A percentile compares a stretch with the other conserved stretches of the same genome.
These are phyloP conservation scores for Halcyon smyrnensis DNA, from an alignment of 2,797 vertebrate genomes.

Conservation along the genomic window DNA sequence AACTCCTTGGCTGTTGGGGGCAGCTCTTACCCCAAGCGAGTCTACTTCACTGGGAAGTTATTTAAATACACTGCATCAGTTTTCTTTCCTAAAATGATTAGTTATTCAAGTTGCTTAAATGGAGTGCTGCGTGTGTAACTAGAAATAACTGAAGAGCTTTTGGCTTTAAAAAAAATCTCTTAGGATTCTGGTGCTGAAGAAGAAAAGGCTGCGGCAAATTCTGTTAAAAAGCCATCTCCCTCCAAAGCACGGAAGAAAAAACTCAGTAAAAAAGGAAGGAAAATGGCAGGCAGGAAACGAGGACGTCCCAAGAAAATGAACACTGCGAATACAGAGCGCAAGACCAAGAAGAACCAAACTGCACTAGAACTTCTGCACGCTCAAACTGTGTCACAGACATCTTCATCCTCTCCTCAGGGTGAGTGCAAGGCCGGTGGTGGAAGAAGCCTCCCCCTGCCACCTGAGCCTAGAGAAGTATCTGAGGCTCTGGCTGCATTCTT, in stretches of 20 bases:
- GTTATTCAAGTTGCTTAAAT: background rate
- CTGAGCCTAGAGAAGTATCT: background rate
- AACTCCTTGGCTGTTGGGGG: background rate
- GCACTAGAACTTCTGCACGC: slow-evolving; percentile 92
- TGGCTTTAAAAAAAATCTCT: background rate
- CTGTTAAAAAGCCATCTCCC: slow-evolving; percentile 88
- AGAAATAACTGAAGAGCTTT: background rate
- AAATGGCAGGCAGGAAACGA: slow-evolving; percentile 92
- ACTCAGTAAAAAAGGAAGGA: slow-evolving; percentile 92
- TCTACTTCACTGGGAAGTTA: background rate
- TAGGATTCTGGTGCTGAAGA: slow-evolving; percentile 94
- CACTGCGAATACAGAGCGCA: slow-evolving; percentile 84
- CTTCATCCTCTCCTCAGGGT: slow-evolving; percentile 92
- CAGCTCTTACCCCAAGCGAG: background rate
- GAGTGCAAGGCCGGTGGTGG: slow-evolving; percentile 18
- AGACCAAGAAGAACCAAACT: slow-evolving; percentile 91
- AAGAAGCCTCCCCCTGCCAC: background rate
- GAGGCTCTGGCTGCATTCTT: background rate
- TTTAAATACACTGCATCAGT: background rate
- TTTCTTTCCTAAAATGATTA: background rate
- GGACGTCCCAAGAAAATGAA: slow-evolving; percentile 95
- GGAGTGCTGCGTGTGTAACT: rapidly evolving
- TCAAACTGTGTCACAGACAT: slow-evolving; percentile 87
- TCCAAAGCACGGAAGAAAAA: slow-evolving; percentile 88
- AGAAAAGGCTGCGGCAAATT: slow-evolving; percentile 81